phyloP scores from a whole-genome alignment of 2,888 invertebrate species.

The Ditula angustiorana region DNA sequence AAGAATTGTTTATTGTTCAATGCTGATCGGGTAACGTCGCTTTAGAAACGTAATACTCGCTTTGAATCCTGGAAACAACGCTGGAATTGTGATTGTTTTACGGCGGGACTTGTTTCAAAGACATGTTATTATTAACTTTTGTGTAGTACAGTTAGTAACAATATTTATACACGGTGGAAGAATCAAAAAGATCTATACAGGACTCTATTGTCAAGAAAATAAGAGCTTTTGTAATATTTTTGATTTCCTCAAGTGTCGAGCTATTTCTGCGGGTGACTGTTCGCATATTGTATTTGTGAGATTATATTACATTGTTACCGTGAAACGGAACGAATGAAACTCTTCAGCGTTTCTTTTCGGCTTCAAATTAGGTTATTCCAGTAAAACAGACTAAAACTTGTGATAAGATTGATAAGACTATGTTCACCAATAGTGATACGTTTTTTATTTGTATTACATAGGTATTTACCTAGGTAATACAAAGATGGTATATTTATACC shows the following conservation, averaged over 20 bases:
- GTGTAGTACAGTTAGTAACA: too few species aligned
- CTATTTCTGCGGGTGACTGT: neutral
- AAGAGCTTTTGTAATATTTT: too few species aligned
- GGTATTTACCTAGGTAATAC: too few species aligned
- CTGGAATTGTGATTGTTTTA: neutral
- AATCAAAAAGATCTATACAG: too few species aligned
- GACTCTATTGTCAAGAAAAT: too few species aligned
- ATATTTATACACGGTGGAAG: too few species aligned
- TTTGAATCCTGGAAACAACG: neutral
- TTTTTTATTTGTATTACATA: too few species aligned
- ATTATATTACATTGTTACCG: neutral
- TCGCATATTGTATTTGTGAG: neutral
- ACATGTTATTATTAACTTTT: neutral
- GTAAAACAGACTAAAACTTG: too few species aligned
- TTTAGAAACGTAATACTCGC: constrained; percentile 15
- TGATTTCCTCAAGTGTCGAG: neutral
- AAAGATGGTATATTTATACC: too few species aligned
- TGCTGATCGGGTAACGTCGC: neutral
- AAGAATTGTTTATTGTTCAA: constrained; percentile 25
- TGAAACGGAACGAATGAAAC: neutral
- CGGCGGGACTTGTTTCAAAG: too few species aligned
- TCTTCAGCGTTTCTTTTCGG: neutral
- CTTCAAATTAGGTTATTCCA: neutral
- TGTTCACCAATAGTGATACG: too few species aligned
- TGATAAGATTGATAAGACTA: too few species aligned